A percentile compares a stretch with the other conserved stretches of the same genome.
Evolutionary conservation across 2,113 vertebrate genomes (phyloP).

Genomic region (Montifringilla adamsi): DNA sequence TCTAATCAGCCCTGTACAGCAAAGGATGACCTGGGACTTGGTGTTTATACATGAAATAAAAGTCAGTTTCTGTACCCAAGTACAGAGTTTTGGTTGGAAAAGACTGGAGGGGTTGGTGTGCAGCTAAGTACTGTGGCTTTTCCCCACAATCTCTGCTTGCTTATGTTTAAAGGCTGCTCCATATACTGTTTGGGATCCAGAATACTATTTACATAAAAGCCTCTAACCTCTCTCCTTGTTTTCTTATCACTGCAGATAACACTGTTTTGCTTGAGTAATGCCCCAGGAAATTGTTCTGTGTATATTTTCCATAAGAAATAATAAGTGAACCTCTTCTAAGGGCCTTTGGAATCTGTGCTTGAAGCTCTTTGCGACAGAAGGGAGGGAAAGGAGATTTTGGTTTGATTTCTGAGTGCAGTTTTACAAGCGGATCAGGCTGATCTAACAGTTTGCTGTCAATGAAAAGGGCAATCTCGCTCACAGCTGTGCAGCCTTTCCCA

Average conservation of each 20-base stretch:
- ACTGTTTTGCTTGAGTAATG: slow-evolving; percentile 26
- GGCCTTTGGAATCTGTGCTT: background rate
- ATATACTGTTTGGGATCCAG: background rate
- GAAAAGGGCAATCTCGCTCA: background rate
- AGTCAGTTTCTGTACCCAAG: background rate
- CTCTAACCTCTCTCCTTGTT: background rate
- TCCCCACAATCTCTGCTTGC: accelerated
- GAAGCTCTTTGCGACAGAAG: background rate
- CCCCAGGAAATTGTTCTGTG: slow-evolving; percentile 2
- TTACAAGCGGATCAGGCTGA: background rate
- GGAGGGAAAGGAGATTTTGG: background rate
- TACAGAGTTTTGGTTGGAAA: background rate
- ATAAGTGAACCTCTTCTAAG: background rate
- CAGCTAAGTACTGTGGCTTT: accelerated
- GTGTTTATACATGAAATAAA: background rate
- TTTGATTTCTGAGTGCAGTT: background rate
- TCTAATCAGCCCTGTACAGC: background rate
- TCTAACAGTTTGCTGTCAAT: background rate
- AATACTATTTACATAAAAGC: background rate
- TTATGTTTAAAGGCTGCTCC: background rate
- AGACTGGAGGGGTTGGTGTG: background rate
- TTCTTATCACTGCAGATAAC: slow-evolving; percentile 30
- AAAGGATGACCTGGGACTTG: background rate
- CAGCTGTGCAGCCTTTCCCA: background rate
- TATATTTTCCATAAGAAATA: slow-evolving; percentile 12